phyloP scores from a whole-genome alignment of 2,888 invertebrate genomes.

The Gymnocheta viridis region DNA sequence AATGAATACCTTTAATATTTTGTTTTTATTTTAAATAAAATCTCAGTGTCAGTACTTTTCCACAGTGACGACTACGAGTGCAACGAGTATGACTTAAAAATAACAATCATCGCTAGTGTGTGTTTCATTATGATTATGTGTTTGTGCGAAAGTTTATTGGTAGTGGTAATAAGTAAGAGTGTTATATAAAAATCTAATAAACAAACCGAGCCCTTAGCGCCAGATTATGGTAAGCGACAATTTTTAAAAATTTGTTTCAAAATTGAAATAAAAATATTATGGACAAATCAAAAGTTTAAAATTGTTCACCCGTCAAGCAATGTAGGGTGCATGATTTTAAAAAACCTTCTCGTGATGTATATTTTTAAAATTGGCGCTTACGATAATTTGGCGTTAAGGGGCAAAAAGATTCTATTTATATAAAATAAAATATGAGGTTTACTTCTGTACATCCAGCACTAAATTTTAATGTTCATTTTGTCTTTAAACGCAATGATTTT shows the following conservation, averaged over 20 bases:
- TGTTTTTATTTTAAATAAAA: constrained; percentile 38
- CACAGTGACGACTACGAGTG: constrained; percentile 5
- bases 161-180: constrained; percentile 9
- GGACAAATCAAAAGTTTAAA: too few relatives aligned
- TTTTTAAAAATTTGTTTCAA: too few relatives aligned
- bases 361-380: too few relatives aligned
- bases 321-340: too few relatives aligned
- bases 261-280: too few relatives aligned
- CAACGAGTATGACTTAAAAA: constrained; percentile 30
- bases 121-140: background rate
- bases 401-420: constrained; percentile 26
- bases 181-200: constrained; percentile 16
- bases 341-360: too few relatives aligned
- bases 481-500: background rate
- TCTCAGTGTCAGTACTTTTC: constrained; percentile 49
- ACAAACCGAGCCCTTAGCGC: too few relatives aligned
- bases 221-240: too few relatives aligned
- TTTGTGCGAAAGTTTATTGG: background rate
- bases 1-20: too few relatives aligned
- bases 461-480: background rate
- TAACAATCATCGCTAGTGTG: background rate
- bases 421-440: constrained; percentile 14
- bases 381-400: too few relatives aligned
- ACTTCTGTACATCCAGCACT: background rate
- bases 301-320: too few relatives aligned